Base-by-base conservation (phyloP, 2,113 vertebrate genomes). In the Sander vitreus region DNA sequence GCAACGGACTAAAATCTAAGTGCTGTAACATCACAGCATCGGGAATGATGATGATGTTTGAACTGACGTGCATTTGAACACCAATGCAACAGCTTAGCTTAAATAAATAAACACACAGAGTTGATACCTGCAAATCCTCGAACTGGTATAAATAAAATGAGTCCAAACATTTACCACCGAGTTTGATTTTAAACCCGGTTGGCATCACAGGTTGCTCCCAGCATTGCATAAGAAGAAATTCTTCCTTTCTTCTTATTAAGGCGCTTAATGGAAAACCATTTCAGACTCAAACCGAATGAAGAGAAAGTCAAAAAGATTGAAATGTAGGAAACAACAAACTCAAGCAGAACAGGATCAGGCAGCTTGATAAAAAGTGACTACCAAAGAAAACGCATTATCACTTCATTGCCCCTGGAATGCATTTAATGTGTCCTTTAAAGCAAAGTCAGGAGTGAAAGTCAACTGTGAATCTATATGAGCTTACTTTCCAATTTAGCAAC, bases 341-440 rank as follows among this genome's bases (percentile, higher is more conserved):
- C 12, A 8, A 33, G 36, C 25, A 5, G 54, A 77, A 2, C 16
- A 3, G 2, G 18, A n/a, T 1, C 25, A 73, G 30, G 51, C 7
- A 13, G 33, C n/a, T 6, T 2, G 33, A 27, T 48, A 19, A 3
- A 5, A 16, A 45, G 16, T 13, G 4, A 1, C 15, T 1, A 50
- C 10, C 12, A 36, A 66, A 43, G 27, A 1, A n/a, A 25, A 19
- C 16, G 50, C 14, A 78, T 54, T 39, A 30, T 68, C 75, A 50
- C 68, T 58, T 14, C 43, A 48, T 25, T 18, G 36, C 71, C 78
- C 68, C 68, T 58, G 67, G 25, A 78, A 36, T 0, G 16, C 43
- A 55, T 71, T 77, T 51, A 77, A 80, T 36, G 69, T 48, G 59
- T 83, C 77, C 75, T 83, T 81, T 76, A 79, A 79, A 71, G 66